Evolutionary conservation across 2,113 vertebrate species (phyloP).

Genomic region (Sebastes schlegelii): DNA sequence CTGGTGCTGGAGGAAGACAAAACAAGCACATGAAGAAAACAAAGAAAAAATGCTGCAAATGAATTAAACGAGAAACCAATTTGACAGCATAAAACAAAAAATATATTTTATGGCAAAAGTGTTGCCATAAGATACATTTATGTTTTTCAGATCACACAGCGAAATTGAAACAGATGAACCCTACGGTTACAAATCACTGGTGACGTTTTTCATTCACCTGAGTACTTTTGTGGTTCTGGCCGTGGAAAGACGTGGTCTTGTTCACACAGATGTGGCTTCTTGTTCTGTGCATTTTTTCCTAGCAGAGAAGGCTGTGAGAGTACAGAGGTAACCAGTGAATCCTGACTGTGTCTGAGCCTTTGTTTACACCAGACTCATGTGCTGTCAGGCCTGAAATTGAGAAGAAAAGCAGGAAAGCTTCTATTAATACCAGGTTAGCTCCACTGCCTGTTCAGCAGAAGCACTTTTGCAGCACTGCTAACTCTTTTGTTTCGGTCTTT

Average conservation of each 20-base stretch:
- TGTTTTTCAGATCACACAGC: too few relatives aligned
- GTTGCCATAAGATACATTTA: too few relatives aligned
- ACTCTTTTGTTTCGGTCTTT: neutral
- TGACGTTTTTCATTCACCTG: neutral
- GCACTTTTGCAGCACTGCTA: slow-evolving; percentile 4
- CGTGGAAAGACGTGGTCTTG: neutral
- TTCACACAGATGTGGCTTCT: neutral
- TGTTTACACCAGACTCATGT: slow-evolving; percentile 58
- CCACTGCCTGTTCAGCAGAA: slow-evolving; percentile 45
- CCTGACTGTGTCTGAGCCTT: slow-evolving; percentile 29
- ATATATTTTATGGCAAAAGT: too few relatives aligned
- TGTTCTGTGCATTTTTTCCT: neutral
- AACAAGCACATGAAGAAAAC: too few relatives aligned
- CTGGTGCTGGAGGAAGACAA: too few relatives aligned
- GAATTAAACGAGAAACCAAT: too few relatives aligned
- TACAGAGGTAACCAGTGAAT: neutral
- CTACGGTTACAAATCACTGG: neutral
- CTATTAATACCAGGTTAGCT: slow-evolving; percentile 69
- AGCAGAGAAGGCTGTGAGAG: neutral
- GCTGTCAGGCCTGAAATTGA: slow-evolving; percentile 75
- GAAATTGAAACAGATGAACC: neutral
- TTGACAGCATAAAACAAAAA: too few relatives aligned
- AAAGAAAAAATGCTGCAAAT: too few relatives aligned
- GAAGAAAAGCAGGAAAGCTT: slow-evolving; percentile 57
- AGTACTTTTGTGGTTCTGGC: neutral